Evolutionary conservation across 2,797 vertebrate genomes (phyloP), one percentile per base, ranked within the genome.

Genomic region (Tiaroga cobitis): DNA sequence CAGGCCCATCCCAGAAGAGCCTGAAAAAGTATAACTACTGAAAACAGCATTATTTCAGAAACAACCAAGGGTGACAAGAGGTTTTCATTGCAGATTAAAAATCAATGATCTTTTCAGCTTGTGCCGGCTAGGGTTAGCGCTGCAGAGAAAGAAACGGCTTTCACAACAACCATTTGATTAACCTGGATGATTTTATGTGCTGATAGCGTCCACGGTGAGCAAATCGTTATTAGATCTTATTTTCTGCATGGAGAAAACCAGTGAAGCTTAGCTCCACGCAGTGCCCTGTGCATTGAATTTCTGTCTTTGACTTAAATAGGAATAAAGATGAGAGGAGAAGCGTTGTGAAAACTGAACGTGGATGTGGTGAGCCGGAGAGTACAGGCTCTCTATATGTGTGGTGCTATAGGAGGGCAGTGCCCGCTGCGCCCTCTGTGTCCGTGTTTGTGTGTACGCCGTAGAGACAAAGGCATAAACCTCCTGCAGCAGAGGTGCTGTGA

Each of bases 311-410:
- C 89, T 89, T 88, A 87, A 90, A 88, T 80, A 89, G 86, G 85
- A 91, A 88, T 89, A 89, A 92, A 92, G 91, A 93, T 91, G 85
- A 92, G 87, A 91, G 87, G 88, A 81, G 86, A 90, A 91, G 88
- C 65, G 13, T 69, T 77, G 83, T 84, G 49, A 89, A 91, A 88
- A 89, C 85, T 75, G 68, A 68, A 56, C 49, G 37, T 43, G 29
- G 77, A 69, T 49, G 76, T 41, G 56, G 86, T 16, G 69, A 83
- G 83, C 39, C 41, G 16, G 49, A 8, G 29, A 43, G 5, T 41
- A 54, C n/a, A 4, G 67, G 11, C 41, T 80, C 65, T 84, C 87
- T 70, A n/a, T 87, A 79, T 39, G 39, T 86, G 43, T 63, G 43
- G 26, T 81, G 84, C 77, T 75, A 67, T 67, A 83, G 51, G 43